Conservation (phyloP, 2,888 invertebrate genomes). For the Hirtodrosophila trivittata region DNA sequence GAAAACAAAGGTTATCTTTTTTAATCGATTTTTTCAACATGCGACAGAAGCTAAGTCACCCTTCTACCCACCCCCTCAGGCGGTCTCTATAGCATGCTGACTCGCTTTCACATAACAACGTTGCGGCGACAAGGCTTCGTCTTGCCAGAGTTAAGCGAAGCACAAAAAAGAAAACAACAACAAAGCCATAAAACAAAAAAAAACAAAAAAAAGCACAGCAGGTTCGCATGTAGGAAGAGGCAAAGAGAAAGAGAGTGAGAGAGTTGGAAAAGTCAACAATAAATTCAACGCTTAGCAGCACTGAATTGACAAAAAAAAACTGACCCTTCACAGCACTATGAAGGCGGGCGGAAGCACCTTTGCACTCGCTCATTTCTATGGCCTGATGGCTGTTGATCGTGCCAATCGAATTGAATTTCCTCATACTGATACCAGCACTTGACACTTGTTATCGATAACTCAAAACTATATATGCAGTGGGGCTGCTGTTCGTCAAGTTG, state of each 20-base stretch:
- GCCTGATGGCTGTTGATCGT: slow-evolving; percentile 1
- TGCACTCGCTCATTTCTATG: slow-evolving; percentile 1
- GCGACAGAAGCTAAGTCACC: slow-evolving; percentile 33
- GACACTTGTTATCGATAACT: slow-evolving; percentile 29
- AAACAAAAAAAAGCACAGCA: slow-evolving; percentile 5
- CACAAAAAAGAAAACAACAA: slow-evolving; percentile 10
- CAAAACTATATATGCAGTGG: slow-evolving; percentile 15
- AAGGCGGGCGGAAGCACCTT: slow-evolving; percentile 20
- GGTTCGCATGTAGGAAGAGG: slow-evolving; percentile 11
- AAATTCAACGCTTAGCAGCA: slow-evolving; percentile 24
- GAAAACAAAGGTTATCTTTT: slow-evolving; percentile 41
- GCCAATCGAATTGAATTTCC: slow-evolving; percentile 9
- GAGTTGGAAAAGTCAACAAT: slow-evolving; percentile 31
- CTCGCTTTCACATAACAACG: slow-evolving; percentile 22
- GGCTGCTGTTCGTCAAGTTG: slow-evolving; percentile 9
- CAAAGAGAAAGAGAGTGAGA: slow-evolving; percentile 5
- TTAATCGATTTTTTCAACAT: slow-evolving; percentile 66
- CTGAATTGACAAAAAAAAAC: slow-evolving; percentile 8
- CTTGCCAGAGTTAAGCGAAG: slow-evolving; percentile 29
- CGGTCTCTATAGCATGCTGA: slow-evolving; percentile 16
- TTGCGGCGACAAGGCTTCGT: neutral
- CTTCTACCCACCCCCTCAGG: slow-evolving; percentile 2
- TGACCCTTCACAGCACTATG: slow-evolving; percentile 33
- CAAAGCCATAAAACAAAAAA: slow-evolving; percentile 14
- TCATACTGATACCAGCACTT: slow-evolving; percentile 9